A percentile compares a stretch with the other conserved stretches of the same genome.
Conservation (phyloP, 2,797 vertebrate genomes). For the Esox lucius region DNA sequence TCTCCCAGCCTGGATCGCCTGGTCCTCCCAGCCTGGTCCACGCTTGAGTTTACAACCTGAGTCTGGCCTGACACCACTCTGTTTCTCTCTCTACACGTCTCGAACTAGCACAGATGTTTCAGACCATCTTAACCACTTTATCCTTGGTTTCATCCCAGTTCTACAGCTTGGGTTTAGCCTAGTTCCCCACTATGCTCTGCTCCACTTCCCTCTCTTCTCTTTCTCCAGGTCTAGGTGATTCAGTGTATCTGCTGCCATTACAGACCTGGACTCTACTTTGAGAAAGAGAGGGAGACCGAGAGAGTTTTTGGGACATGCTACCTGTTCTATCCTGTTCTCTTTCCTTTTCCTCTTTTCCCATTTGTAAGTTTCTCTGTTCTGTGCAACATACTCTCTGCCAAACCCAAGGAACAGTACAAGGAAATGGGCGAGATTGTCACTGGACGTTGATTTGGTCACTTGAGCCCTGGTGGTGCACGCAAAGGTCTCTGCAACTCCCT, state of each 20-base stretch:
- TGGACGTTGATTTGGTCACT: conserved; percentile 40
- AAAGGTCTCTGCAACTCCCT: conserved; percentile 60
- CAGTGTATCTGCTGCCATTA: conserved; percentile 43
- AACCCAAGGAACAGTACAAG: conserved; percentile 42
- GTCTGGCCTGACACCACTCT: conserved; percentile 36
- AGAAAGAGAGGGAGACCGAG: conserved; percentile 21
- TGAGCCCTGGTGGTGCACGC: conserved; percentile 39
- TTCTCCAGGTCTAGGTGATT: conserved; percentile 52
- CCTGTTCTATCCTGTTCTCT: conserved; percentile 54
- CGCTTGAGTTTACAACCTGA: conserved; percentile 33
- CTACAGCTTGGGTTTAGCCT: conserved; percentile 20
- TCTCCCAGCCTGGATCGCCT: conserved; percentile 21
- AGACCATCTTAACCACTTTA: conserved; percentile 21
- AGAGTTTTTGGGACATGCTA: conserved; percentile 28
- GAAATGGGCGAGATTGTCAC: conserved; percentile 42
- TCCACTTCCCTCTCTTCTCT: conserved; percentile 36
- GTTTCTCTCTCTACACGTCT: conserved; percentile 26
- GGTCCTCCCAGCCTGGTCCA: conserved; percentile 17
- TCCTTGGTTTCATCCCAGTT: conserved; percentile 31
- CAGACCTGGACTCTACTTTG: conserved; percentile 21
- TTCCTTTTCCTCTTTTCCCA: conserved; percentile 47
- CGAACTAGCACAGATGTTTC: conserved; percentile 73
- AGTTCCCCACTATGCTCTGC: conserved; percentile 23
- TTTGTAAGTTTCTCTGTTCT: conserved; percentile 28
- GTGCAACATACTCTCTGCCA: conserved; percentile 54